phyloP scores from a whole-genome alignment of 2,113 vertebrate species.

The Malurus alboscapulatus region DNA sequence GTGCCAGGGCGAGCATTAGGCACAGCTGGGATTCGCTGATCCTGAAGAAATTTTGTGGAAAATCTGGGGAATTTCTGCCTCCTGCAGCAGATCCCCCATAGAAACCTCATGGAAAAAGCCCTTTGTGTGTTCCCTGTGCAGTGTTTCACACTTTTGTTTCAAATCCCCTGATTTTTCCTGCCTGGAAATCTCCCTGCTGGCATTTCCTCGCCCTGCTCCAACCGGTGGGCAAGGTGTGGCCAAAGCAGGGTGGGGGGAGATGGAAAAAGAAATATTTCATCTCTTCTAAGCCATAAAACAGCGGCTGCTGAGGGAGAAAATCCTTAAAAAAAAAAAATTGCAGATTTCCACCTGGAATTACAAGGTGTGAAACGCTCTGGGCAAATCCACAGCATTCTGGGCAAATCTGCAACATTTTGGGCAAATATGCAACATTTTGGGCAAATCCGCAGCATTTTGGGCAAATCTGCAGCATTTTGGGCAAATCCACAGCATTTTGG shows the following conservation, averaged over 20 bases:
- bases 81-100: background rate
- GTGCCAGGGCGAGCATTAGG: background rate
- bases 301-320: background rate
- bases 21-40: accelerated
- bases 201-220: background rate
- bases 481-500: too few relatives aligned
- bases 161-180: background rate
- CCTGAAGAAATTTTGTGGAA: background rate
- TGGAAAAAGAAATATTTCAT: background rate
- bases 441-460: too few relatives aligned
- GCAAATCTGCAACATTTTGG: too few relatives aligned
- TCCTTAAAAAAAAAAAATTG: background rate
- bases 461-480: too few relatives aligned
- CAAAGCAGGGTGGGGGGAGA: background rate
- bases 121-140: background rate
- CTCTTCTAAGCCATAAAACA: background rate
- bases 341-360: background rate
- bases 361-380: background rate
- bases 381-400: too few relatives aligned
- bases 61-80: background rate
- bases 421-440: too few relatives aligned
- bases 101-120: background rate
- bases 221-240: accelerated
- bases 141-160: background rate
- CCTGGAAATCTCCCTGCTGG: background rate